A percentile compares a stretch with the other conserved stretches of the same genome.
Conservation (phyloP, 2,888 invertebrate genomes). For the Lingula anatina region DNA sequence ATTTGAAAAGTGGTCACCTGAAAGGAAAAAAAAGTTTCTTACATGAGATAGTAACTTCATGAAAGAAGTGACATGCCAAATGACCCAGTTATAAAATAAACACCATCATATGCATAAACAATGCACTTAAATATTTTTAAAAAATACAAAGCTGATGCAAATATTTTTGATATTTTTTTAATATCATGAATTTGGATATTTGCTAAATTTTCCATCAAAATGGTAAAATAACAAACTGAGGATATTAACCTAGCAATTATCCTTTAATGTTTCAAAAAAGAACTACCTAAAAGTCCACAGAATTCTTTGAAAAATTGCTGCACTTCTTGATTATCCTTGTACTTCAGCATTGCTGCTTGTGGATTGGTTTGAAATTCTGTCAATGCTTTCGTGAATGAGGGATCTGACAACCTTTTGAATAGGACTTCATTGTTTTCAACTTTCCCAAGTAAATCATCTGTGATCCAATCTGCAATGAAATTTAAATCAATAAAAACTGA, state of each 20-base stretch:
- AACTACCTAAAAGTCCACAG: conserved; percentile 38
- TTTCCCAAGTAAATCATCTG: conserved; percentile 33
- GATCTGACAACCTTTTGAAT: conserved; percentile 29
- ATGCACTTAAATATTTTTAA: no score
- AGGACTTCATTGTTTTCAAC: conserved; percentile 34
- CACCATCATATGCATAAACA: no score
- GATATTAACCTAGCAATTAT: conserved; percentile 1
- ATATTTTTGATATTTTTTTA: no score
- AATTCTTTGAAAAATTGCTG: conserved; percentile 41
- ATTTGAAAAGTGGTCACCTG: no score
- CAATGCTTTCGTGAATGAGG: conserved; percentile 37
- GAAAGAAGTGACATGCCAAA: no score
- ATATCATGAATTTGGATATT: no score
- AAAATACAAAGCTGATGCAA: no score
- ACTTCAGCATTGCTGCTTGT: conserved; percentile 36
- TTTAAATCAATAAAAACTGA: not conserved
- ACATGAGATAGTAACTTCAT: no score
- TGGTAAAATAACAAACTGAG: no score
- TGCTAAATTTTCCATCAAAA: no score
- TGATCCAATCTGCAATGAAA: conserved; percentile 33
- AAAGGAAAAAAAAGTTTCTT: no score
- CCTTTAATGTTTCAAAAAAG: not conserved
- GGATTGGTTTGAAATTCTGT: conserved; percentile 44
- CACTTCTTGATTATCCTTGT: conserved; percentile 35
- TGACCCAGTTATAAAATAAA: no score